Base-by-base conservation (phyloP, 1,140 invertebrate genomes). In the Drosophila aff. region DNA sequence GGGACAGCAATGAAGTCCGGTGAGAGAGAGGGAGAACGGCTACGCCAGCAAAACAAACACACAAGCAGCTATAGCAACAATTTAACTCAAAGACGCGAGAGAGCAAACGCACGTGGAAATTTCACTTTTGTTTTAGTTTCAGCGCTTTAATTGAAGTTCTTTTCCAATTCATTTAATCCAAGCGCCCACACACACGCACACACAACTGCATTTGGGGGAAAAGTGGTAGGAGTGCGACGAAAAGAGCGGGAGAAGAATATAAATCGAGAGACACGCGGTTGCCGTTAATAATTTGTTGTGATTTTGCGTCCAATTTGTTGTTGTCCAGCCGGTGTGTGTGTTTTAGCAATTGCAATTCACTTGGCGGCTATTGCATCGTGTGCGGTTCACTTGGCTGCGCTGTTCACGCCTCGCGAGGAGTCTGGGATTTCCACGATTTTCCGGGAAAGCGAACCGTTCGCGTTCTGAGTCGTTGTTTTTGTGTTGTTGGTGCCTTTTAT, bases 121-220 rank as follows among this genome's bases (percentile, higher is more conserved):
- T 77, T 82, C 78, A 85, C 68, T 81, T 72, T 80, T 78, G 81
- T 85, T 86, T 85, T 67, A 66, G 26, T 78, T 85, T 49, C 33
- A 57, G 38, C 41, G 26, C 23, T 60, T 60, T 58, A 28, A 53
- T 57, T 68, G 46, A 31, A 57, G 53, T 66, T 44, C 44, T 43
- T 44, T 63, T 58, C 55, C 53, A 73, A 80, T 68, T 68, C 62
- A 64, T 71, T 81, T 18, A 50, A 55, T 62, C 28, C 15, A 6
- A 43, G 31, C 46, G 47, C 61, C 23, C 28, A 31, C 69, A 28
- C 59, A 65, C 69, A 50, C 52, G 23, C 67, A 40, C 43, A 59
- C 69, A 36, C 26, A 59, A 47, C 36, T 43, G 46, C 63, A 60
- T n/a, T 57, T 31, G 33, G 21, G 44, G 8, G 21, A 23, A 63